Evolutionary conservation across 2,113 vertebrate genomes (phyloP), one percentile per base, ranked within the genome.

Genomic region (Hystrix cristata): DNA sequence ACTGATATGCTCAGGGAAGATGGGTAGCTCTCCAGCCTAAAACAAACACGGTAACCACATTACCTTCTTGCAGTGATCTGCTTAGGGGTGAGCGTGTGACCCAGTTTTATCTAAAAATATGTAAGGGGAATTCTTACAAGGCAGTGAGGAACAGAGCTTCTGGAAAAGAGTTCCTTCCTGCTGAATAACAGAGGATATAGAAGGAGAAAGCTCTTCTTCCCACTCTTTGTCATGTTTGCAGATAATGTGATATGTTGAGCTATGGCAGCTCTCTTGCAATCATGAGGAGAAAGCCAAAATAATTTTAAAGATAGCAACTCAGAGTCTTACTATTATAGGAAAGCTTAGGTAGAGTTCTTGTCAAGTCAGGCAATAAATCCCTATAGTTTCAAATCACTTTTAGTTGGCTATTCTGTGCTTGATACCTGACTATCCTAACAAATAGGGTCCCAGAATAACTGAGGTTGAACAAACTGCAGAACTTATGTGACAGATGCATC

Each of bases 381-480:
- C 9, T 82, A 38, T 71, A 46, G 16, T 51, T 80, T 92, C 67
- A 81, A 94, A 29, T 87, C 60, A 90, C 19, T 92, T 72, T 87
- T 57, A 78, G 14, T 88, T 55, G 53, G 11, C 13, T 79, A 79
- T 87, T 91, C 38, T 90, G 11, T 91, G 80, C 46, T 76, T 62
- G 7, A 0, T 64, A 90, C 46, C 31, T 84, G 64, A 43, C 82
- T 71, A 60, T 43, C 7, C 21, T 87, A 65, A 38, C 8, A 72
- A 92, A 72, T 65, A 65, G 51, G 3, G 23, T 65, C 48, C 13
- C 62, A 57, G 87, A 88, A 94, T 25, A 94, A 94, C n/a, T 87
- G 31, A 87, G 11, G 48, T 60, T 79, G 21, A 92, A 86, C 82
- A 46, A 62, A 87, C 21, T 83, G 2, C 7, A 79, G 82, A 87